These are phyloP conservation scores for Malurus elegans DNA, from an alignment of 2,113 vertebrate species.

Conservation along the genomic window DNA sequence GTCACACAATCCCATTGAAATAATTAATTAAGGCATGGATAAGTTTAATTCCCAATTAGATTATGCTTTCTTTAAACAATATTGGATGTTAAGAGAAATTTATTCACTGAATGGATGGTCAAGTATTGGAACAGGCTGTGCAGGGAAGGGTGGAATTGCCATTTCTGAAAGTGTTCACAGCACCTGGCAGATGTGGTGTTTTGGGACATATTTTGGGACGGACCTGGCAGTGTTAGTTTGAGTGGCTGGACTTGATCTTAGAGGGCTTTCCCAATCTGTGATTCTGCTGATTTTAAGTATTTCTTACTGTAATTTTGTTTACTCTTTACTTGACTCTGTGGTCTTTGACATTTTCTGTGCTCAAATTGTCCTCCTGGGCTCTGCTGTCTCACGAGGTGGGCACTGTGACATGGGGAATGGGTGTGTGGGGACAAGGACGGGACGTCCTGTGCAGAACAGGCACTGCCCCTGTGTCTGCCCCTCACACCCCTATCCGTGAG, in stretches of 20 bases:
- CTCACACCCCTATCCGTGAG: background rate
- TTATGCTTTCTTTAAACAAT: background rate
- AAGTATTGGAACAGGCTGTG: background rate
- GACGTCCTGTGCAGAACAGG: fast-evolving
- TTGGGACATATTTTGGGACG: background rate
- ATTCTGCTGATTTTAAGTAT: background rate
- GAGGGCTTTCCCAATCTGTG: background rate
- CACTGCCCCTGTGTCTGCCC: background rate
- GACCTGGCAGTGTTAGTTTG: background rate
- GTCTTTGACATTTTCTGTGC: background rate
- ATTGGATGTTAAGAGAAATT: background rate
- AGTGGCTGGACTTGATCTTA: background rate
- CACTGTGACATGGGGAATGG: fast-evolving
- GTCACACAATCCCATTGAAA: background rate
- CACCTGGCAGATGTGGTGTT: fast-evolving
- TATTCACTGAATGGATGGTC: background rate
- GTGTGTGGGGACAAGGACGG: fast-evolving
- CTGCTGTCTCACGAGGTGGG: background rate
- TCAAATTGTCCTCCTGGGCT: background rate
- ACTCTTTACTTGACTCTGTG: background rate
- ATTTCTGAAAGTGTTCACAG: background rate
- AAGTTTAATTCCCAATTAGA: background rate
- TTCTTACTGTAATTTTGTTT: background rate
- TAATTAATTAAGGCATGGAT: background rate
- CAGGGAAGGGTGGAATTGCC: background rate